Percentiles rank a stretch among this genome's conserved stretches.
Evolutionary conservation across 2,888 invertebrate species (phyloP).

Genomic region (Leptothorax acervorum): DNA sequence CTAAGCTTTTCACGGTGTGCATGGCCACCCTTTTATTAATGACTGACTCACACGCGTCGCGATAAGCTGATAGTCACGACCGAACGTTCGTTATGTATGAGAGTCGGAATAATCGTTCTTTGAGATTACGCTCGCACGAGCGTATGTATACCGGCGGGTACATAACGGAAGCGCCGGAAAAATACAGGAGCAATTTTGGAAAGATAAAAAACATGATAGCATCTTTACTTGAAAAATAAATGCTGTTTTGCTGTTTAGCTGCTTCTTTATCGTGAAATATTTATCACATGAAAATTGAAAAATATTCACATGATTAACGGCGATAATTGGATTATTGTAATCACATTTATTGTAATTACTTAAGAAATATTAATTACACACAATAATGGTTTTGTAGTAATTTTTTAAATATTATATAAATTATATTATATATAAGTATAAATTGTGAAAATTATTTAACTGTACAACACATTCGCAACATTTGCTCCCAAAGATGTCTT

Average conservation of each 20-base stretch:
- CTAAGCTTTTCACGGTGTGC: conserved; percentile 71
- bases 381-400: background rate
- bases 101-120: conserved; percentile 51
- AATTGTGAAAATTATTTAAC: background rate
- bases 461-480: background rate
- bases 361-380: background rate
- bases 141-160: background rate
- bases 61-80: conserved; percentile 73
- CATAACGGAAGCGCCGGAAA: background rate
- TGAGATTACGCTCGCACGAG: conserved; percentile 46
- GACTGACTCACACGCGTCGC: conserved; percentile 80
- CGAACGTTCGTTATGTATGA: conserved; percentile 33
- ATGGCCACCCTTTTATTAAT: conserved; percentile 78
- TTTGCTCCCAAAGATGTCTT: background rate
- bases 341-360: background rate
- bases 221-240: background rate
- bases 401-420: background rate
- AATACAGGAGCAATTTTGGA: background rate
- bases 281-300: background rate
- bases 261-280: background rate
- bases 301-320: background rate
- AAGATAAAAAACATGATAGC: background rate
- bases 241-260: background rate
- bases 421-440: background rate
- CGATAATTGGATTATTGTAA: background rate